Evolutionary conservation across 2,888 invertebrate species (phyloP).

Genomic region (Chloroclysta siterata): DNA sequence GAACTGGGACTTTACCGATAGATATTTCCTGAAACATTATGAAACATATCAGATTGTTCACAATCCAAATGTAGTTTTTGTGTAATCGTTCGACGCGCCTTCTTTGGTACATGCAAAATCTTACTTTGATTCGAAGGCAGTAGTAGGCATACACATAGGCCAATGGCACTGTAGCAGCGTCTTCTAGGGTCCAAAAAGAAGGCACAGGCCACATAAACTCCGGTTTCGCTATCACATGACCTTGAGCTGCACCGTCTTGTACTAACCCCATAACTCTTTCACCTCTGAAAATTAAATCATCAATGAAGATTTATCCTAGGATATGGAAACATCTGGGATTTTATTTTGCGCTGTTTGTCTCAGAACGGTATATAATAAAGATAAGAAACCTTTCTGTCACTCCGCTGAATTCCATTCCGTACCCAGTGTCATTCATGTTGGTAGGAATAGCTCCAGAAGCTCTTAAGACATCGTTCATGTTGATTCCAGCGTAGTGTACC

Average conservation of each 20-base stretch:
- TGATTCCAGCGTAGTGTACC: conserved; percentile 57
- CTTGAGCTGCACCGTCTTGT: conserved; percentile 78
- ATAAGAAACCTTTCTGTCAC: conserved; percentile 53
- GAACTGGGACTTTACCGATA: neutral
- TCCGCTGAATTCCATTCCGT: conserved; percentile 72
- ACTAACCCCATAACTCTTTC: conserved; percentile 87
- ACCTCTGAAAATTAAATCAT: conserved; percentile 70
- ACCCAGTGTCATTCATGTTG: conserved; percentile 34
- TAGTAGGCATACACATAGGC: conserved; percentile 86
- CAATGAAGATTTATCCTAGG: too few relatives aligned
- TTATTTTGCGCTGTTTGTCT: too few relatives aligned
- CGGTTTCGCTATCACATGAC: conserved; percentile 78
- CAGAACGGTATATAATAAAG: neutral
- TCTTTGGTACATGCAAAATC: neutral
- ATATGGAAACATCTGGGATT: too few relatives aligned
- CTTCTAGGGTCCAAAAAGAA: conserved; percentile 87
- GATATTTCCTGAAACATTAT: neutral
- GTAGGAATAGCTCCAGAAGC: conserved; percentile 47
- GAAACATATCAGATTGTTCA: too few relatives aligned
- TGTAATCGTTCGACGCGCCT: neutral
- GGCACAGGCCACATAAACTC: conserved; percentile 88
- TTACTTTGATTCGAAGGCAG: conserved; percentile 45
- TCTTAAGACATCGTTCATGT: conserved; percentile 50
- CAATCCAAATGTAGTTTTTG: too few relatives aligned
- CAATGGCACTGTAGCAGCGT: conserved; percentile 91